A percentile compares a stretch with the other conserved stretches of the same genome.
Evolutionary conservation across 2,113 vertebrate species (phyloP).

Genomic region (Microtus oregoni): DNA sequence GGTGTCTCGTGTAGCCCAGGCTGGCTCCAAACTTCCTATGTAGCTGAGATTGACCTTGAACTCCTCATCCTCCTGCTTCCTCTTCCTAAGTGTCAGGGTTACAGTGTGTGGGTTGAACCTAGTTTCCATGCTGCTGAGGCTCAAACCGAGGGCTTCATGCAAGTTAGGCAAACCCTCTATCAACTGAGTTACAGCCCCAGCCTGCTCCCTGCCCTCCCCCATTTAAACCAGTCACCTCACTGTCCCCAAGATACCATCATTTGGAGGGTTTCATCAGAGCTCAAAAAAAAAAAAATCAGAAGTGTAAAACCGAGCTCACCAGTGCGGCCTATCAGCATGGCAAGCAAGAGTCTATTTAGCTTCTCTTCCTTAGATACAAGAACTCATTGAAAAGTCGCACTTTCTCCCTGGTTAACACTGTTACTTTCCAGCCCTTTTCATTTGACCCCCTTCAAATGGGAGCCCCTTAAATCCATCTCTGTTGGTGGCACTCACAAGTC

Average conservation of each 20-base stretch:
- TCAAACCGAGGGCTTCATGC: not conserved
- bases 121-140: not conserved
- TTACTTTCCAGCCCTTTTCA: not conserved
- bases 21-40: not conserved
- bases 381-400: not conserved
- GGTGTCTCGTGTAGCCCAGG: not conserved
- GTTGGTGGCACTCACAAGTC: not conserved
- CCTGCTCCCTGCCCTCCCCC: not conserved
- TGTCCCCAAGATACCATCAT: not conserved
- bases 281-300: not conserved
- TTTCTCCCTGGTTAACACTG: not conserved
- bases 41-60: not conserved
- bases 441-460: not conserved
- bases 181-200: not conserved
- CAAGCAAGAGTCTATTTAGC: not conserved
- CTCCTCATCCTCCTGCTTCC: not conserved
- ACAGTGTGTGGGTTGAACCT: no score
- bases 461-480: conserved; percentile 21
- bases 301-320: not conserved
- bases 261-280: not conserved
- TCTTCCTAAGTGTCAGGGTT: not conserved
- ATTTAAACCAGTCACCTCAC: not conserved
- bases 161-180: not conserved
- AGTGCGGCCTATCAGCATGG: not conserved
- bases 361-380: conserved; percentile 10